Percentiles rank a stretch among this genome's conserved stretches.
phyloP scores from a whole-genome alignment of 1,140 invertebrate species.

The Bombus consobrinus region DNA sequence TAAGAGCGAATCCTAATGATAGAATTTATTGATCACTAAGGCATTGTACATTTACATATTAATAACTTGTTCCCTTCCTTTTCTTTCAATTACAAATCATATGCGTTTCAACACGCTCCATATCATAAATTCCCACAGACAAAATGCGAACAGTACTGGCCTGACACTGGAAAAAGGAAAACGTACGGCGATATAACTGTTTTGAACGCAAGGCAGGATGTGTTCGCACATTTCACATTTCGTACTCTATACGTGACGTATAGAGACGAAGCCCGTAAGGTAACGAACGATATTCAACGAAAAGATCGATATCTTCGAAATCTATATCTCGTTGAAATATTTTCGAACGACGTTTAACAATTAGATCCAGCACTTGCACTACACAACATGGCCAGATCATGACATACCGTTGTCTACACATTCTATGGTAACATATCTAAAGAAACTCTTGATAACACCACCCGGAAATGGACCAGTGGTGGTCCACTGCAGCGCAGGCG shows the following conservation, averaged over 20 bases:
- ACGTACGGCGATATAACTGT: constrained; percentile 94
- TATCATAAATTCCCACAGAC: constrained; percentile 85
- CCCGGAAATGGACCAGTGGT: constrained; percentile 94
- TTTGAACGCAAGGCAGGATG: constrained; percentile 93
- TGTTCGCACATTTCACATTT: constrained; percentile 97
- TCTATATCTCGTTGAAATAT: background rate
- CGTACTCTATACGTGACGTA: constrained; percentile 92
- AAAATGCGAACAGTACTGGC: constrained; percentile 99
- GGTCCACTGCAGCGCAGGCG: constrained; percentile 89
- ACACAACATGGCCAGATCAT: constrained; percentile 99
- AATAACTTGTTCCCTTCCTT: too few relatives aligned
- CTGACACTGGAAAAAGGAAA: constrained; percentile 92
- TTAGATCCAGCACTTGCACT: constrained; percentile 98
- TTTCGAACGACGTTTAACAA: background rate
- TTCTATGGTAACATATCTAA: constrained; percentile 88
- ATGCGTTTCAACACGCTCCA: too few relatives aligned
- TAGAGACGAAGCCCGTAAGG: constrained; percentile 86
- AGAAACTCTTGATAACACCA: constrained; percentile 86
- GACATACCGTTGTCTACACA: constrained; percentile 90
- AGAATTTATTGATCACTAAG: too few relatives aligned
- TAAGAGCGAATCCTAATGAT: too few relatives aligned
- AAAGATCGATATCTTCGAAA: background rate
- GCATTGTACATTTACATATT: too few relatives aligned
- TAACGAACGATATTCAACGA: constrained; percentile 24
- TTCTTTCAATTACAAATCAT: too few relatives aligned